A percentile compares a stretch with the other conserved stretches of the same genome.
These are phyloP conservation scores for Pseudochromis fuscus DNA, from an alignment of 2,797 vertebrate genomes.

Conservation along the genomic window DNA sequence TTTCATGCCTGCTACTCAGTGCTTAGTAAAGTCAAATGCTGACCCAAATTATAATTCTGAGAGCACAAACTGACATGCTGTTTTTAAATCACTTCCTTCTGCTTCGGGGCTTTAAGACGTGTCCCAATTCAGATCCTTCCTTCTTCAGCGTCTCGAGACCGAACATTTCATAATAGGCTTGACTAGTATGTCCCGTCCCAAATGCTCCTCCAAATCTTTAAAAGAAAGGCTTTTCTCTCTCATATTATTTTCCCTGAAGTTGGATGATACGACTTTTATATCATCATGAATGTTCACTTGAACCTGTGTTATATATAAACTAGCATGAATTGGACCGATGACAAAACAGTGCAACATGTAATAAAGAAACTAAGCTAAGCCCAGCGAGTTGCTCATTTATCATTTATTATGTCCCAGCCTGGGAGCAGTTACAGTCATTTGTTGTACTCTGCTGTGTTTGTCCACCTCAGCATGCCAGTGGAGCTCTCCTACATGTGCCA, in stretches of 20 bases:
- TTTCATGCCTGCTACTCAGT: not conserved
- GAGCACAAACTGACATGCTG: slow-evolving; percentile 14
- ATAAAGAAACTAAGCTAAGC: not conserved
- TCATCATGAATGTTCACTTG: not conserved
- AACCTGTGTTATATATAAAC: no score
- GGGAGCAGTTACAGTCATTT: no score
- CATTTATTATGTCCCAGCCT: no score
- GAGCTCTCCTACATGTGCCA: no score
- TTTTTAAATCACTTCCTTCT: slow-evolving; percentile 37
- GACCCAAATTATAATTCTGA: slow-evolving; percentile 22
- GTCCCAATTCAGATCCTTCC: slow-evolving; percentile 32
- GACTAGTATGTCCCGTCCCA: slow-evolving; percentile 7
- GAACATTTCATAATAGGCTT: slow-evolving; percentile 24
- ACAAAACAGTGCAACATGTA: not conserved
- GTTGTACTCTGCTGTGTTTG: no score
- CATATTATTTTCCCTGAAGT: not conserved
- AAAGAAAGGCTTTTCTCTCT: not conserved
- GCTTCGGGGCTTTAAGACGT: slow-evolving; percentile 19
- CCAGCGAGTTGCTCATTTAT: no score
- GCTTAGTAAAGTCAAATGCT: slow-evolving; percentile 26
- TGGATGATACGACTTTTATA: not conserved
- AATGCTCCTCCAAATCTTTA: not conserved
- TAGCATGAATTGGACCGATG: not conserved
- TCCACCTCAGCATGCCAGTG: no score
- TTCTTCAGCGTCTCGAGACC: slow-evolving; percentile 8